phyloP scores from a whole-genome alignment of 2,888 invertebrate species.

The Apotomis capreana region DNA sequence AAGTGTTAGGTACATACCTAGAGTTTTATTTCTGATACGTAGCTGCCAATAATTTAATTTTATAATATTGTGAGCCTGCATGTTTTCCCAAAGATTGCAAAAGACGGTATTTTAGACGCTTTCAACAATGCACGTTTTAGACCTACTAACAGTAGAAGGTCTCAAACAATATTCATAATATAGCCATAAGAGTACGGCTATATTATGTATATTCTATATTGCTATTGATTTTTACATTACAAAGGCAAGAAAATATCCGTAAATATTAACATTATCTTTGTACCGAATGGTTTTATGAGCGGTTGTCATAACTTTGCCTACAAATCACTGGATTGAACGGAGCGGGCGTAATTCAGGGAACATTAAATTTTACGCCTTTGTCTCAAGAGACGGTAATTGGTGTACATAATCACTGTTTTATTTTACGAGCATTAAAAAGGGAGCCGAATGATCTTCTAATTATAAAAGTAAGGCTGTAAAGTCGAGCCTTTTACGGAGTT shows the following conservation, averaged over 20 bases:
- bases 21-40: too few species aligned
- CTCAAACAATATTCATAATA: too few species aligned
- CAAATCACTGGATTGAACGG: constrained; percentile 15
- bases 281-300: constrained; percentile 12
- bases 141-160: too few species aligned
- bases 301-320: constrained; percentile 19
- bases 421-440: constrained; percentile 22
- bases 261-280: constrained; percentile 11
- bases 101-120: too few species aligned
- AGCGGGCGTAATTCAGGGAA: constrained; percentile 25
- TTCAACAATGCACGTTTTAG: too few species aligned
- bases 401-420: constrained; percentile 34
- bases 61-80: too few species aligned
- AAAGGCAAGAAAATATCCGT: background rate
- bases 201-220: too few species aligned
- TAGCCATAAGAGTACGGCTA: too few species aligned
- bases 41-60: too few species aligned
- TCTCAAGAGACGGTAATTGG: constrained; percentile 17
- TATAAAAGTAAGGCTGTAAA: constrained; percentile 14
- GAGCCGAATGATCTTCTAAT: constrained; percentile 8
- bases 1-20: too few species aligned
- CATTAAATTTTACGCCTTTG: constrained; percentile 24
- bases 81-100: too few species aligned
- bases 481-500: background rate
- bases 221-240: background rate